Conservation (phyloP, 2,888 invertebrate species). For the Metopia argyrocephala region DNA sequence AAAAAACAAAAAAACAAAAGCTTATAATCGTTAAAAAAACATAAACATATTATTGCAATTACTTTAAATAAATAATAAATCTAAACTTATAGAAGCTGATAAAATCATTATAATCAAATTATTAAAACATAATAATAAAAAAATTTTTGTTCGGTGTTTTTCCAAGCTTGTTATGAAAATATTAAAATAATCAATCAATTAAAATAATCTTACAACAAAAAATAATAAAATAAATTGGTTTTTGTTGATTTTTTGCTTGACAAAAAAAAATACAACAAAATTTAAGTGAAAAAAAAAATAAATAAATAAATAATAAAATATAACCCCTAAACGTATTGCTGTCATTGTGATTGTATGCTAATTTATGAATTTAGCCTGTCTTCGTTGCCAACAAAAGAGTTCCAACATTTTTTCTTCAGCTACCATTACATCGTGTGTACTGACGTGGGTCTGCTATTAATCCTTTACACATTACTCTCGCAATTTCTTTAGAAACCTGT, state of each 20-base stretch:
- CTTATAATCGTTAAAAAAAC: too few relatives aligned
- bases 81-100: too few relatives aligned
- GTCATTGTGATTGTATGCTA: constrained; percentile 49
- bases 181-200: not conserved
- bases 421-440: not conserved
- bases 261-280: constrained; percentile 6
- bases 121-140: not conserved
- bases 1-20: not conserved
- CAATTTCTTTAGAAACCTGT: constrained; percentile 15
- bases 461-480: not conserved
- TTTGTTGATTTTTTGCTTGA: constrained; percentile 33
- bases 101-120: too few relatives aligned
- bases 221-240: constrained; percentile 23
- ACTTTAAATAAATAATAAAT: too few relatives aligned
- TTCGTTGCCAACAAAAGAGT: constrained; percentile 47
- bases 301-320: not conserved
- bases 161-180: constrained; percentile 7
- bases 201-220: not conserved
- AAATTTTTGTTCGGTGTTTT: too few relatives aligned
- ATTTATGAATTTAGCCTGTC: not conserved
- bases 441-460: not conserved
- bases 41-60: too few relatives aligned
- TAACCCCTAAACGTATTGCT: constrained; percentile 41
- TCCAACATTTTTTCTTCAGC: constrained; percentile 25
- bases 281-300: not conserved